Conservation (phyloP, 92 coral and sea anemone species). For the Porites lobata region DNA sequence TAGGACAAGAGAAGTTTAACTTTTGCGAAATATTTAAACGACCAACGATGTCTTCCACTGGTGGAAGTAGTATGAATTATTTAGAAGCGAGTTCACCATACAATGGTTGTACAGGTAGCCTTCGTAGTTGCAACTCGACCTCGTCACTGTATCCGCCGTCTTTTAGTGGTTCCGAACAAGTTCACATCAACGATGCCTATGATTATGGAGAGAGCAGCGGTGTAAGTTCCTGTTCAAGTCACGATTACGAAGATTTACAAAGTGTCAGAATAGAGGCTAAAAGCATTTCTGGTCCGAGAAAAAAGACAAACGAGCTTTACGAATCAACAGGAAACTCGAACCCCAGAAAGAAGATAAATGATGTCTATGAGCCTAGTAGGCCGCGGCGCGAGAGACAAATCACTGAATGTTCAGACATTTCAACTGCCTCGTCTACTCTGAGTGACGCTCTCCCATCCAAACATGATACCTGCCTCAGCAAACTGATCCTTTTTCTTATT, state of each 20-base stretch:
- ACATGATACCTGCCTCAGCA: slow-evolving; percentile 34
- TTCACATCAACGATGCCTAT: slow-evolving; percentile 22
- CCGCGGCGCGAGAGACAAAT: slow-evolving; percentile 34
- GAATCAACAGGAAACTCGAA: slow-evolving; percentile 1
- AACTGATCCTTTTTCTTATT: slow-evolving; percentile 34
- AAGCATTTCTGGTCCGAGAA: slow-evolving; percentile 12
- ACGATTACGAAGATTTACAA: slow-evolving; percentile 37
- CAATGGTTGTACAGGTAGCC: slow-evolving; percentile 9
- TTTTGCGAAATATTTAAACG: slow-evolving; percentile 7
- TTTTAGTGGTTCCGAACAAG: not conserved
- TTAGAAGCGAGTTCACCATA: not conserved
- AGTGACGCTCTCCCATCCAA: not conserved
- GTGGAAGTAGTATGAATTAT: slow-evolving; percentile 29
- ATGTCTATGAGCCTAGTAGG: slow-evolving; percentile 23
- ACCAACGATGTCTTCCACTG: slow-evolving; percentile 22
- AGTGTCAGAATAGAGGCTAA: not conserved
- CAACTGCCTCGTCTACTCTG: not conserved
- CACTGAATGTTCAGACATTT: slow-evolving; percentile 50
- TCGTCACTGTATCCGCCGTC: slow-evolving; percentile 2
- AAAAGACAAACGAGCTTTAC: slow-evolving; percentile 36
- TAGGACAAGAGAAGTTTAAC: slow-evolving; percentile 36
- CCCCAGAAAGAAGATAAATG: slow-evolving; percentile 32
- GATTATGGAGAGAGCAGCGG: slow-evolving; percentile 5
- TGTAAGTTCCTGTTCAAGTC: not conserved
- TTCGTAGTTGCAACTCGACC: slow-evolving; percentile 16